A percentile compares a stretch with the other conserved stretches of the same genome.
Conservation (phyloP, 2,888 invertebrate genomes). For the Dendrolimus pini region DNA sequence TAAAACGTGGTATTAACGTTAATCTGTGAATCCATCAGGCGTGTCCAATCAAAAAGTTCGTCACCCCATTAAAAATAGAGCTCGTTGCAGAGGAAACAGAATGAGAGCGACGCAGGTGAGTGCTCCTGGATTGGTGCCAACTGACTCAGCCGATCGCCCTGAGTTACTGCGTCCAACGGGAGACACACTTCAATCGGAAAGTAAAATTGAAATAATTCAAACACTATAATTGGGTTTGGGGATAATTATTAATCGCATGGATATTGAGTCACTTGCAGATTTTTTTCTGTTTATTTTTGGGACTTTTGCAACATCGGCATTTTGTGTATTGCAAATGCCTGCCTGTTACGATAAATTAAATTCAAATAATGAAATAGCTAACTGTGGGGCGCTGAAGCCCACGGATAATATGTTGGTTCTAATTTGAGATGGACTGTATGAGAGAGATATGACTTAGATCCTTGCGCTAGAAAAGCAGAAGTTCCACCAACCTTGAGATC, state of each 20-base stretch:
- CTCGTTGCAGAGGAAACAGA: constrained; percentile 24
- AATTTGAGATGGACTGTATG: too few relatives aligned
- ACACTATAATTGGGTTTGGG: background rate
- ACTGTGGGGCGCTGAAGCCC: too few relatives aligned
- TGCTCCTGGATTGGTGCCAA: constrained; percentile 48
- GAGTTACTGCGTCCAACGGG: background rate
- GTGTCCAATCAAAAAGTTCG: constrained; percentile 35
- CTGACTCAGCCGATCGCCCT: constrained; percentile 28
- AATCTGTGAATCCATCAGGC: constrained; percentile 10
- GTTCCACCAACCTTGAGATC: too few relatives aligned
- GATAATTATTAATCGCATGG: background rate
- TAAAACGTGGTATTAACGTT: background rate
- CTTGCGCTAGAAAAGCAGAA: too few relatives aligned
- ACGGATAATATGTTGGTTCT: too few relatives aligned
- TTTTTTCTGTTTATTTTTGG: too few relatives aligned
- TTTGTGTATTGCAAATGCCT: too few relatives aligned
- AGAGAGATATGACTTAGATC: too few relatives aligned
- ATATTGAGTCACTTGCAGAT: too few relatives aligned
- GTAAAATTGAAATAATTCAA: background rate
- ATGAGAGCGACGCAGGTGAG: constrained; percentile 67
- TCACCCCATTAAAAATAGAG: constrained; percentile 49
- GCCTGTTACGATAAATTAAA: too few relatives aligned
- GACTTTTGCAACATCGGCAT: too few relatives aligned
- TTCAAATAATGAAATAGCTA: too few relatives aligned
- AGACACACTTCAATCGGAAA: background rate